Evolutionary conservation across 2,888 invertebrate genomes (phyloP), one percentile per base, ranked within the genome.

Genomic region (Sinentomon sp.): DNA sequence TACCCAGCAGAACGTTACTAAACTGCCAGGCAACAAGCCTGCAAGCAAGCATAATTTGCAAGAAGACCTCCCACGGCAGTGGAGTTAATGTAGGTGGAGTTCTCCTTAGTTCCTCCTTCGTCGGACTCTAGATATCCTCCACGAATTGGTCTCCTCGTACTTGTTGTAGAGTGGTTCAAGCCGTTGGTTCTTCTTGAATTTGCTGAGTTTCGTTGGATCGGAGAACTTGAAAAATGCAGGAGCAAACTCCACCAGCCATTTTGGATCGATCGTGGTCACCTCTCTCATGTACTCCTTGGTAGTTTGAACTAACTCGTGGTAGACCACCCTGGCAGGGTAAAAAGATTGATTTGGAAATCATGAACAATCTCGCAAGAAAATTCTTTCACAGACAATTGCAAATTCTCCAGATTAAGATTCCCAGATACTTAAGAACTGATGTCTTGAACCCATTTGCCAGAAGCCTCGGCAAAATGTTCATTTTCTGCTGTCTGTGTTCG

Each of bases 231-330:
- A 99, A 64, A 97, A 99, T 1, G 94, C 89, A 0, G 94, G 89
- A 0, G 97, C 94, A 53, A 87, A 97, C 53, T 99, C 94, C 1
- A 97, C 92, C 35, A 99, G 61, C 97, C 97, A 99, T 53, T 85
- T 85, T 0, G 87, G 85, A 57, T 89, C 87, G 34, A 87, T 85
- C 0, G 85, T 80, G 1, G 83, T 85, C 9, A 94, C 92, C 56
- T 97, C 89, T 18, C 92, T 63, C 94, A 94, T 97, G 53, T 97
- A 97, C 52, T 94, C 94, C 50, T 94, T 94, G 1, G 94, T 94
- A 0, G 94, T 97, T 55, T 92, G 80, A 3, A 97, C 92, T 41
- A 99, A 57, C 54, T 99, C 97, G 50, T 97, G 94, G 53, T 97
- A 97, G 40, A 97, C 82, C 0, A 97, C 89, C 75, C 75, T 73